Conservation (phyloP, 2,797 vertebrate species). For the Labroides dimidiatus region DNA sequence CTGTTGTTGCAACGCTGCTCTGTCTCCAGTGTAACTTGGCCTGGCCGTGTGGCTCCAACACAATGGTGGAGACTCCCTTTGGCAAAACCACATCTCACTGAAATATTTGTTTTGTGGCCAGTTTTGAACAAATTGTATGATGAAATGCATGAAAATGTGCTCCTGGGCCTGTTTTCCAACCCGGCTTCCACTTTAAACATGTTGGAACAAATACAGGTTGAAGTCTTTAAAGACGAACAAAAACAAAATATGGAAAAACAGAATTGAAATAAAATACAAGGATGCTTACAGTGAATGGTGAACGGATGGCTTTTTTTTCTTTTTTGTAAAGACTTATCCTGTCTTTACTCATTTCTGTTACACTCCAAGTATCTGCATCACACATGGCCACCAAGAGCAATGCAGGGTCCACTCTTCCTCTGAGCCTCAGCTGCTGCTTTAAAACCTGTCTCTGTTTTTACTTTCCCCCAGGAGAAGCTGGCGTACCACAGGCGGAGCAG, state of each 20-base stretch:
- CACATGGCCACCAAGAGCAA: no score
- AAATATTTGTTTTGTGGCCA: slow-evolving; percentile 76
- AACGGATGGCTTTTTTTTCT: no score
- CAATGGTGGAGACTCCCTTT: slow-evolving; percentile 69
- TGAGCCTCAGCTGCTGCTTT: no score
- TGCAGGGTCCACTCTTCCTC: no score
- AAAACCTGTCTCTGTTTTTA: no score
- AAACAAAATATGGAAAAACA: slow-evolving; percentile 28
- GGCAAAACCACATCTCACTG: slow-evolving; percentile 68
- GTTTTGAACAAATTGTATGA: slow-evolving; percentile 71
- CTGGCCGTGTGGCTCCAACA: slow-evolving; percentile 70
- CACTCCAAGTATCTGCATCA: no score
- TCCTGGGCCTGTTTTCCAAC: slow-evolving; percentile 30
- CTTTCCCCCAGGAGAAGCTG: slow-evolving; percentile 88
- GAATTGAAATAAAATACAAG: slow-evolving; percentile 5
- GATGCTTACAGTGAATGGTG: background rate
- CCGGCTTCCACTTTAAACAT: slow-evolving; percentile 54
- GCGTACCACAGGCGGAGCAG: slow-evolving; percentile 89
- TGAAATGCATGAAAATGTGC: slow-evolving; percentile 67
- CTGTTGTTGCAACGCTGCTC: slow-evolving; percentile 64
- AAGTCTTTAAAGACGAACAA: slow-evolving; percentile 27
- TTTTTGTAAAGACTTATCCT: no score
- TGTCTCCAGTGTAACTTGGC: slow-evolving; percentile 64
- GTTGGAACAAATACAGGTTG: slow-evolving; percentile 30
- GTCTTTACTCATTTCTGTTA: no score